Evolutionary conservation across 2,113 vertebrate species (phyloP).

Genomic region (Taurulus bubalis): DNA sequence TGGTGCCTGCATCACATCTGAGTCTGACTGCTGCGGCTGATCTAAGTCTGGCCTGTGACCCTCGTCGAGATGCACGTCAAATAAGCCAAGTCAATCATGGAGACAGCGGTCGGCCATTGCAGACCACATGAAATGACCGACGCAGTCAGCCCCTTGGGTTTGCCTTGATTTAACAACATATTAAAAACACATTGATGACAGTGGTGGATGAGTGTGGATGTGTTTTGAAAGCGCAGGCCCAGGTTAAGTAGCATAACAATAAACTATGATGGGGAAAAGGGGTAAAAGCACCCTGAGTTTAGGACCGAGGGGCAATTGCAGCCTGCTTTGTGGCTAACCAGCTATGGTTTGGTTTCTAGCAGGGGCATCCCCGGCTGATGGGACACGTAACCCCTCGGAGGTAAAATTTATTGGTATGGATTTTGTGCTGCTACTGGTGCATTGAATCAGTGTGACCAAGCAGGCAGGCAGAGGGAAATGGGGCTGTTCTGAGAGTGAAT

Average conservation of each 20-base stretch:
- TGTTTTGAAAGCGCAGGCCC: constrained; percentile 21
- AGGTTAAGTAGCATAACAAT: constrained; percentile 51
- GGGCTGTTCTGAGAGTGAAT: constrained; percentile 80
- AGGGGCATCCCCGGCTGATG: constrained; percentile 68
- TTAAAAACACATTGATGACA: constrained; percentile 57
- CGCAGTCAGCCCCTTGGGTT: constrained; percentile 52
- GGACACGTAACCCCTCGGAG: constrained; percentile 74
- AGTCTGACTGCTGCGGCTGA: constrained; percentile 66
- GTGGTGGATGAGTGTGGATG: constrained; percentile 30
- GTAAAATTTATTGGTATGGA: constrained; percentile 82
- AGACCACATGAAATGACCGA: constrained; percentile 64
- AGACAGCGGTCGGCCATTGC: constrained; percentile 64
- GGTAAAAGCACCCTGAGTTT: constrained; percentile 35
- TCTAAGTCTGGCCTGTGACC: constrained; percentile 61
- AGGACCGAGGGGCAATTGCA: constrained; percentile 31
- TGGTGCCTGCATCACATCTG: constrained; percentile 63
- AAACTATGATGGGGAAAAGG: constrained; percentile 45
- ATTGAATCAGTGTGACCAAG: constrained; percentile 83
- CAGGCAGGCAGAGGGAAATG: constrained; percentile 79
- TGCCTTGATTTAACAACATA: constrained; percentile 70
- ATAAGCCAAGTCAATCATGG: constrained; percentile 72
- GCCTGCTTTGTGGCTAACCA: constrained; percentile 64
- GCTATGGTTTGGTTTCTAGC: constrained; percentile 63
- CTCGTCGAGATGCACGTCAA: constrained; percentile 56
- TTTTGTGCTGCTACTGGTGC: constrained; percentile 81